Conservation (phyloP, 2,888 invertebrate genomes). For the Steinernema carpocapsae region DNA sequence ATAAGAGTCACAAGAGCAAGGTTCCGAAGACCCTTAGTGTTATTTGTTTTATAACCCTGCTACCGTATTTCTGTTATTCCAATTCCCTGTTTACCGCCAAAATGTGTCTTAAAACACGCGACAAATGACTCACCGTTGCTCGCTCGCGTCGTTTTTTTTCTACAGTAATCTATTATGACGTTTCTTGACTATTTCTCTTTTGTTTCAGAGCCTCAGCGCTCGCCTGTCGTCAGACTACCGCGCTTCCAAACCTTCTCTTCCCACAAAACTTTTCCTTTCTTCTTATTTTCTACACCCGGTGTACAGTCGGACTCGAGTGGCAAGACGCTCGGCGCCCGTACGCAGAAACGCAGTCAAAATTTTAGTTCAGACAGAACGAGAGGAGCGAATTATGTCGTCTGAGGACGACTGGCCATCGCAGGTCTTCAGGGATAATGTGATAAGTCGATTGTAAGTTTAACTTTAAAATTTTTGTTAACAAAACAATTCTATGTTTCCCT, state of each 20-base stretch:
- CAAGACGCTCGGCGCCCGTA: not conserved
- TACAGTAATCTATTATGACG: too few species aligned
- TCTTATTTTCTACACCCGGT: not conserved
- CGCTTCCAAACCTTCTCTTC: not conserved
- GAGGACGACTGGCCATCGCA: conserved; percentile 68
- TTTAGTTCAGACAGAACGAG: not conserved
- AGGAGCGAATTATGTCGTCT: conserved; percentile 40
- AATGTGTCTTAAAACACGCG: too few species aligned
- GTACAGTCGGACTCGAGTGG: not conserved
- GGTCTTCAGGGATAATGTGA: conserved; percentile 67
- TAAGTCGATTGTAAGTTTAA: conserved; percentile 63
- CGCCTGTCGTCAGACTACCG: not conserved
- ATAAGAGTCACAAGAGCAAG: too few species aligned
- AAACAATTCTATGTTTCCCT: not conserved
- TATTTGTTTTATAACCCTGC: not conserved
- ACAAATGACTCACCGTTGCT: not conserved
- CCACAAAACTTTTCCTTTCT: not conserved
- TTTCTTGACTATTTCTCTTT: not conserved
- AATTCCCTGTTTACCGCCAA: too few species aligned
- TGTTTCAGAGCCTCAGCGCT: conserved; percentile 30
- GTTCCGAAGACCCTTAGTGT: not conserved
- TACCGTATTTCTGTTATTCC: conserved; percentile 2
- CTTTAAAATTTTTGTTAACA: not conserved
- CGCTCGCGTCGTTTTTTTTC: too few species aligned
- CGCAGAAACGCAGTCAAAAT: not conserved